Base-by-base conservation (phyloP, 2,888 invertebrate genomes). In the Allophyes oxyacanthae region DNA sequence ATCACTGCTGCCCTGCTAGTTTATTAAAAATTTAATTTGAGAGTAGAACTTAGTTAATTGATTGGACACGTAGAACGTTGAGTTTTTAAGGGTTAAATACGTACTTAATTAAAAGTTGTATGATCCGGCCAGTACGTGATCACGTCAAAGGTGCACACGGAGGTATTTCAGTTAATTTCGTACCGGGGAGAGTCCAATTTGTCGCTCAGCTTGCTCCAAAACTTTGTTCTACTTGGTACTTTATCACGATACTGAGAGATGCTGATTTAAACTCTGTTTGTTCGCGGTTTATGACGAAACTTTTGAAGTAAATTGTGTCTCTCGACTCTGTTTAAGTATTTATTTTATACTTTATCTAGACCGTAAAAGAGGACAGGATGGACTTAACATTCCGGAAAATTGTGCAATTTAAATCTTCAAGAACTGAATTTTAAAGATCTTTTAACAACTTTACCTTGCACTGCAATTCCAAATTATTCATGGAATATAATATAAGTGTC, bases 241-340 rank as follows among this genome's bases (percentile, higher is more conserved):
- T 8, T 28, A 10, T 3, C 61, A 40, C 33, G 57, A 52, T 64
- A 46, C 60, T 58, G 56, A 68, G 74, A 50, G 63, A 60, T 52
- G 75, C 66, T 78, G 75, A 72, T 79, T 81, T 77, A 77, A 81
- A 72, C 73, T 69, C 66, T 78, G 80, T 80, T 83, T 82, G 73
- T 77, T 64, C 66, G 72, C 54, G 76, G 78, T 77, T 81, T 80
- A 81, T 75, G 81, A 75, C 72, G 48, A 76, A 85, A 84, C 70
- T 83, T 85, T 71, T 58, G 51, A 54, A 77, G 78, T 81, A 76
- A 81, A 81, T 81, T 79, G 75, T 77, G 56, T 66, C 70, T 64
- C 45, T 48, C 51, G 51, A 55, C 62, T 51, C 60, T 46, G 38
- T 46, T 66, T 37, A 49, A 65, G 59, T 69, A 65, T 72, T 66